These are phyloP conservation scores for Podarcis raffonei DNA, from an alignment of 2,113 vertebrate species.

Conservation along the genomic window DNA sequence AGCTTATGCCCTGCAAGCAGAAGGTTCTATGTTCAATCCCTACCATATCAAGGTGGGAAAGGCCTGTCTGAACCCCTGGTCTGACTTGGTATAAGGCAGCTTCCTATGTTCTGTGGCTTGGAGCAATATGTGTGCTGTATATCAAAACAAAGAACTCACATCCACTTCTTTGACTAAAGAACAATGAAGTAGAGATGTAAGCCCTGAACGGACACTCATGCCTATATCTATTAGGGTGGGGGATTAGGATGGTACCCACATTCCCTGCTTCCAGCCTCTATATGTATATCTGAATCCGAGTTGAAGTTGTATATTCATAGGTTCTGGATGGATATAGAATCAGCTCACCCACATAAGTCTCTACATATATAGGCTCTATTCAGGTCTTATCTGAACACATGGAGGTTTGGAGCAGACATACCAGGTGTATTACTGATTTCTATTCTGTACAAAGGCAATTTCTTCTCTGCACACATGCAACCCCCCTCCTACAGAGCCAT, in stretches of 20 bases:
- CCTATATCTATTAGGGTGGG: not conserved
- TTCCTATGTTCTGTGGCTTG: not conserved
- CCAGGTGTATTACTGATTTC: not conserved
- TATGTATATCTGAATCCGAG: not conserved
- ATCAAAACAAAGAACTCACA: not conserved
- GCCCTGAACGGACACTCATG: not conserved
- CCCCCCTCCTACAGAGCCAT: not conserved
- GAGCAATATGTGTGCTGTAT: not conserved
- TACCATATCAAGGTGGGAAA: too few relatives aligned
- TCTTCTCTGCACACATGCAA: not conserved
- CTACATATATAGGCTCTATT: not conserved
- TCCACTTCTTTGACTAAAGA: not conserved
- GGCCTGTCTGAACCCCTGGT: too few relatives aligned
- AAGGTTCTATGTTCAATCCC: too few relatives aligned
- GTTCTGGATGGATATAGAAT: not conserved
- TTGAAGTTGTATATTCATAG: not conserved
- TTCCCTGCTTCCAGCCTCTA: not conserved
- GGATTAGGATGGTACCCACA: not conserved
- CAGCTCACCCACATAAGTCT: not conserved
- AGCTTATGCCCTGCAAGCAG: too few relatives aligned
- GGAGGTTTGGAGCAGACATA: not conserved
- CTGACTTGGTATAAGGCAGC: not conserved
- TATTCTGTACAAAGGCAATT: not conserved
- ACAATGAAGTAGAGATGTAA: not conserved
- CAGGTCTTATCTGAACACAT: not conserved